phyloP scores from a whole-genome alignment of 2,797 vertebrate genomes.

The Rousettus madagascariensis region DNA sequence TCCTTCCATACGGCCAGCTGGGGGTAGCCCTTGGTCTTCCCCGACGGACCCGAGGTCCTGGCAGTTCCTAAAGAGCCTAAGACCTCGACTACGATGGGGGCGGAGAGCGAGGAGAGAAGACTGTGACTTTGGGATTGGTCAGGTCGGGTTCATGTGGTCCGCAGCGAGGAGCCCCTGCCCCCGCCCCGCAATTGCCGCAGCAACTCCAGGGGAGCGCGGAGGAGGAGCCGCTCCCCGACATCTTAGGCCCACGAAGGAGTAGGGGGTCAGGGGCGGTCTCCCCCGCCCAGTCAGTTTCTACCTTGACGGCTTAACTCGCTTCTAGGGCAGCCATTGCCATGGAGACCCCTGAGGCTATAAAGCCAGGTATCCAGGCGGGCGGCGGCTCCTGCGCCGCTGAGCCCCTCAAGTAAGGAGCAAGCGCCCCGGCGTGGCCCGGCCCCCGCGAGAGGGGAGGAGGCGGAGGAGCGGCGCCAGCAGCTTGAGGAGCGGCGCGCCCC shows the following conservation, averaged over 20 bases:
- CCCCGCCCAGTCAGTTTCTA: neutral
- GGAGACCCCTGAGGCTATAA: slow-evolving; percentile 61
- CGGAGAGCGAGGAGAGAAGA: slow-evolving; percentile 59
- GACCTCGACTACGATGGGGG: slow-evolving; percentile 8
- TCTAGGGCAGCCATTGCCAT: slow-evolving; percentile 52
- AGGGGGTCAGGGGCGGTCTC: slow-evolving; percentile 57
- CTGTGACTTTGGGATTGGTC: slow-evolving; percentile 67
- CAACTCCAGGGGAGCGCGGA: slow-evolving; percentile 67
- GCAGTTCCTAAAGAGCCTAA: slow-evolving; percentile 40
- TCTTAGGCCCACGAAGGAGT: slow-evolving; percentile 31
- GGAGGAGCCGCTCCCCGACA: slow-evolving; percentile 68
- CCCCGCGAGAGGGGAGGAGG: slow-evolving; percentile 73
- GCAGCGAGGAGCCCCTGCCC: slow-evolving; percentile 59
- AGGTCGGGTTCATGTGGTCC: slow-evolving; percentile 55
- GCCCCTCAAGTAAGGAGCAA: slow-evolving; percentile 63
- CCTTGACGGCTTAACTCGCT: neutral
- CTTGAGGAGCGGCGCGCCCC: slow-evolving; percentile 67
- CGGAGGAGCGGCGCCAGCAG: slow-evolving; percentile 68
- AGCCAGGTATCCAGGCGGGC: slow-evolving; percentile 21
- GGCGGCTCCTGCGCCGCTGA: slow-evolving; percentile 2
- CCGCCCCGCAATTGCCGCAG: slow-evolving; percentile 48
- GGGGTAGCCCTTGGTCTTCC: neutral
- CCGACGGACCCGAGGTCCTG: slow-evolving; percentile 11
- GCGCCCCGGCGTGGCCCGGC: slow-evolving; percentile 69
- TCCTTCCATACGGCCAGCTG: neutral